phyloP scores from a whole-genome alignment of 2,113 vertebrate genomes.

The Peromyscus leucopus region DNA sequence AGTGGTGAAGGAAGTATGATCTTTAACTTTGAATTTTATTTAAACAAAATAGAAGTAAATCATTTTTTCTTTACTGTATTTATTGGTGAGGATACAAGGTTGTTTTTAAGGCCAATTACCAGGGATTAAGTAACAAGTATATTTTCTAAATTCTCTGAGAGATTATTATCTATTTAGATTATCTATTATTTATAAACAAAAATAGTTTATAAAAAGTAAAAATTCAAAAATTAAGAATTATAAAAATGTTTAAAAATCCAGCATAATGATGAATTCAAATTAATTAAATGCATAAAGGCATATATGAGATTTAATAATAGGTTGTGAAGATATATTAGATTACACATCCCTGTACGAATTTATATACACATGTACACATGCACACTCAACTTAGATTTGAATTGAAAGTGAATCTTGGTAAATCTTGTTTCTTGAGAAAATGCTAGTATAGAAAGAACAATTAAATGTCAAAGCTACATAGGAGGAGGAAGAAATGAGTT shows the following conservation, averaged over 20 bases:
- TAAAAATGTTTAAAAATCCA: background rate
- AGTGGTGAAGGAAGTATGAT: background rate
- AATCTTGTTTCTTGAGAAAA: background rate
- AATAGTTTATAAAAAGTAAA: background rate
- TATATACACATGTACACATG: background rate
- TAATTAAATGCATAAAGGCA: background rate
- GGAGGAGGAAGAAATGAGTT: background rate
- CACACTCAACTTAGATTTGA: background rate
- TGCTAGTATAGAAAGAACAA: background rate
- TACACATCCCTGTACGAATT: background rate
- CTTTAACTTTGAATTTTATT: background rate
- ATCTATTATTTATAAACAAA: background rate
- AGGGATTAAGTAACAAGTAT: background rate
- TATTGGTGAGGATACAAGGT: background rate
- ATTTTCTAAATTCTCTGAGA: background rate
- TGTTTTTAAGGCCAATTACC: background rate
- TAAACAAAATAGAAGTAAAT: slow-evolving; percentile 40
- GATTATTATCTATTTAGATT: background rate
- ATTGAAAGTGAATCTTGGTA: slow-evolving; percentile 18
- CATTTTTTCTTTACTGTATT: background rate
- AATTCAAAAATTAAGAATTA: background rate
- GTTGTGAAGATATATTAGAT: background rate
- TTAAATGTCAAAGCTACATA: background rate
- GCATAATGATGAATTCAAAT: background rate
- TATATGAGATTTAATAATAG: background rate